phyloP scores from a whole-genome alignment of 2,113 vertebrate species.

The Miniopterus natalensis region DNA sequence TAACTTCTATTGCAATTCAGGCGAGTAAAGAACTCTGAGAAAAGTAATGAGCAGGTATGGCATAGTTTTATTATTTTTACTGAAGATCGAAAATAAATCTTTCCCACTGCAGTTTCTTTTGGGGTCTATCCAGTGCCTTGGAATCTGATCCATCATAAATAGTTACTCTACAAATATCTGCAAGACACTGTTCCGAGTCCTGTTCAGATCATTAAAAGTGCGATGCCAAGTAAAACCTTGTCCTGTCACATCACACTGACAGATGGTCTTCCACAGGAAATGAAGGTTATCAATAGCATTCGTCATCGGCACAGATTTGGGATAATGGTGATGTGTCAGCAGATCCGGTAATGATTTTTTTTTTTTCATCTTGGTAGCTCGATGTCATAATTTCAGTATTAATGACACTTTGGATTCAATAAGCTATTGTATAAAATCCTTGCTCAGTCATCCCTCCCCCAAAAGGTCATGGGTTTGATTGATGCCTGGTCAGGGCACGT shows the following conservation, averaged over 20 bases:
- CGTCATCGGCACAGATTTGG: constrained; percentile 31
- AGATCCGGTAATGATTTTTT: not conserved
- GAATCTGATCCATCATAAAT: constrained; percentile 36
- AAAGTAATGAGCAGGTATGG: constrained; percentile 32
- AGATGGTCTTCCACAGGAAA: constrained; percentile 23
- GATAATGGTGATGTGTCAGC: constrained; percentile 11
- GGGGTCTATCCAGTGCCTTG: not conserved
- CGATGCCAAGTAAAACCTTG: not conserved
- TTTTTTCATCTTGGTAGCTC: constrained; percentile 29
- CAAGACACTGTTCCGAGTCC: not conserved
- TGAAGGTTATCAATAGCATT: not conserved
- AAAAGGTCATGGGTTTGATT: not conserved
- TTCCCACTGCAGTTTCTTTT: not conserved
- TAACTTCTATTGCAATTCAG: not conserved
- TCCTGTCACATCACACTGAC: not conserved
- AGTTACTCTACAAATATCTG: constrained; percentile 11
- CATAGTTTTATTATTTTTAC: constrained; percentile 2
- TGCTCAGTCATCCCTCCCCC: not conserved
- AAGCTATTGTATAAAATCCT: constrained; percentile 28
- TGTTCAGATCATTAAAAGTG: not conserved
- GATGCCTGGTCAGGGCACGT: not conserved
- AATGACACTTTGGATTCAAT: not conserved
- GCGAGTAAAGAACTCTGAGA: not conserved
- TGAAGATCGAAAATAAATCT: not conserved
- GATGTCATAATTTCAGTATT: constrained; percentile 30